Conservation (phyloP, 2,113 vertebrate genomes). For the Syngnathoides biaculeatus region DNA sequence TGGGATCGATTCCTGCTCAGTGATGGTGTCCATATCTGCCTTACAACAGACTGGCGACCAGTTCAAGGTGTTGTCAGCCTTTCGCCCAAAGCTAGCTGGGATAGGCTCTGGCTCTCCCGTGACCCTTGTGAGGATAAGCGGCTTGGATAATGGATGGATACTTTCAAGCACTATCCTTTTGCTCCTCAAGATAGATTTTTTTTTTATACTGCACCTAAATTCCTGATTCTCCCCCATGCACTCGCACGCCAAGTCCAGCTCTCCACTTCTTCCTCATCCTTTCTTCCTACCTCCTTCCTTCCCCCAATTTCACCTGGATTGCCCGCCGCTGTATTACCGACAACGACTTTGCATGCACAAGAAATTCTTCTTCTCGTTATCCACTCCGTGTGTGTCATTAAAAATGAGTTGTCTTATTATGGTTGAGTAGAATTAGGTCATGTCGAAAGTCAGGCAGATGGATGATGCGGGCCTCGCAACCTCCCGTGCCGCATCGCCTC, state of each 20-base stretch:
- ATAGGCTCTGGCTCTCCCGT: too few relatives aligned
- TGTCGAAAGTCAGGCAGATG: constrained; percentile 44
- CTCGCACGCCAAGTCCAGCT: constrained; percentile 36
- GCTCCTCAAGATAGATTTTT: constrained; percentile 13
- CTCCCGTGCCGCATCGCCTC: constrained; percentile 12
- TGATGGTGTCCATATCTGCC: too few relatives aligned
- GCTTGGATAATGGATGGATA: too few relatives aligned
- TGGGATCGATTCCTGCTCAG: too few relatives aligned
- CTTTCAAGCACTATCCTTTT: constrained; percentile 4
- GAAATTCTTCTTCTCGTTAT: constrained; percentile 16
- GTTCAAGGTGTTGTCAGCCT: too few relatives aligned
- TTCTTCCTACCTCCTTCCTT: constrained; percentile 37
- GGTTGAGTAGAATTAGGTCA: constrained; percentile 46
- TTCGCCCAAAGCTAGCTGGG: too few relatives aligned
- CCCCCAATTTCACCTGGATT: constrained; percentile 48
- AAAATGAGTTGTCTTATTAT: constrained; percentile 30
- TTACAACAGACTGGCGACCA: too few relatives aligned
- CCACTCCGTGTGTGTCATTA: constrained; percentile 10
- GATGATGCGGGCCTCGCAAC: constrained; percentile 36
- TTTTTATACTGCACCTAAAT: background rate
- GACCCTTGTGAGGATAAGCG: too few relatives aligned
- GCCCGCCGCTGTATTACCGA: constrained; percentile 33
- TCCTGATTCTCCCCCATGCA: constrained; percentile 1
- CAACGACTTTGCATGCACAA: constrained; percentile 11
- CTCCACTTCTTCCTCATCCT: constrained; percentile 39